Base-by-base conservation (phyloP, 2,113 vertebrate genomes). In the Ellobius talpinus region DNA sequence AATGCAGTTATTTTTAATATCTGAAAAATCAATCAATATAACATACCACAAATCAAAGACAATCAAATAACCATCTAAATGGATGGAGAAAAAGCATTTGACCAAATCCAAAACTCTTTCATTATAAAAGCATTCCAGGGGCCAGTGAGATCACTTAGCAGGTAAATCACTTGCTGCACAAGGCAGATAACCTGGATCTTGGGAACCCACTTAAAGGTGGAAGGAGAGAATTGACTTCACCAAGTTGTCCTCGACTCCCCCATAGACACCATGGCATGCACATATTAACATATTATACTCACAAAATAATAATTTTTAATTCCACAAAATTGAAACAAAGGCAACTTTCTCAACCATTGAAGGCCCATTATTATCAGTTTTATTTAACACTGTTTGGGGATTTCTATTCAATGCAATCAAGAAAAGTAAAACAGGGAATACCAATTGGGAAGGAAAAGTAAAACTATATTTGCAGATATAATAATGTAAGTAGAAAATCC, bases 11-110 rank as follows among this genome's bases (percentile, higher is more conserved):
- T 85, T 63, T 65, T 85, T 65, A 65, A 65, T 26, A 65, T 85
- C 81, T 85, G 84, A 86, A 87, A 58, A 87, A 52, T n/a, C 33
- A 87, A 72, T 72, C 66, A 87, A 87, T 72, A 52, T 52, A 72
- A 55, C 81, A 72, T 52, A n/a, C 66, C 86, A 87, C 65, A 87
- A n/a, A 87, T 72, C 65, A 52, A 72, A 72, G 45, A 52, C n/a
- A 87, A n/a, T 52, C 33, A 70, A 85, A 85, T 45, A 42, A 72
- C 42, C 63, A 50, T 52, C 33, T 70, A 19, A 52, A 39, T 68
- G 52, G 47, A 87, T 39, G 47, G 45, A 87, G 47, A 87, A 52
- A 52, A 72, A 26, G 58, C 39, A 55, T n/a, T 36, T 87, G 33
- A 87, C 47, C 36, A 55, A 72, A 72, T 72, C 86, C 23, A 72